These are phyloP conservation scores for Tethea ocularis DNA, from an alignment of 2,888 invertebrate species.

Conservation along the genomic window DNA sequence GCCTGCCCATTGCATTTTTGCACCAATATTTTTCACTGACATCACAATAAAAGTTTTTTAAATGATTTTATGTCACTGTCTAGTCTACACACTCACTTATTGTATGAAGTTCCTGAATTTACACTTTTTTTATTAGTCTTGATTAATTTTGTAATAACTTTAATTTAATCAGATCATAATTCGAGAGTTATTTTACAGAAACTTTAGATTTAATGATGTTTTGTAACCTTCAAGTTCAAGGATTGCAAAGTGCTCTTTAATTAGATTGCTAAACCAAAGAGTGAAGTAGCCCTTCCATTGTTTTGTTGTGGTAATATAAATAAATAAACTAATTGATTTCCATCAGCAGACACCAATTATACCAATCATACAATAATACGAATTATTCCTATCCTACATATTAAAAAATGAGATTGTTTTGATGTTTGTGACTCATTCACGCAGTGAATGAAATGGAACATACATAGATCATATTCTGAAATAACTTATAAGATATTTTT, in stretches of 20 bases:
- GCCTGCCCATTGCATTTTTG: slow-evolving; percentile 74
- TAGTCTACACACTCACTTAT: slow-evolving; percentile 7
- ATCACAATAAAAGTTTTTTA: slow-evolving; percentile 50
- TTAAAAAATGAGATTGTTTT: no score
- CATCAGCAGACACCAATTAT: no score
- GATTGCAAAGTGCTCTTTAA: not conserved
- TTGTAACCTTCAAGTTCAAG: not conserved
- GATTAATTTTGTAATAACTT: not conserved
- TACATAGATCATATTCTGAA: no score
- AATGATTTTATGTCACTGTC: slow-evolving; percentile 28
- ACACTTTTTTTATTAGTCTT: slow-evolving; percentile 8
- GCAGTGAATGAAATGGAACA: no score
- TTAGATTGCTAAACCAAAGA: not conserved
- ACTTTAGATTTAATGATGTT: not conserved
- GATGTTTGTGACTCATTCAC: no score
- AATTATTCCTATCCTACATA: no score
- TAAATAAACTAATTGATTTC: no score
- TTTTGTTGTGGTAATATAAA: no score
- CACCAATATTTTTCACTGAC: slow-evolving; percentile 62
- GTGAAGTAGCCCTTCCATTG: not conserved
- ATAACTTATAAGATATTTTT: no score
- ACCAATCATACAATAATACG: no score
- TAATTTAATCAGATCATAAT: not conserved
- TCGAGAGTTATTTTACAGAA: not conserved
- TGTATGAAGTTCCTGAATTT: not conserved